Evolutionary conservation across 2,113 vertebrate species (phyloP), one percentile per base, ranked within the genome.

Genomic region (Solea senegalensis): DNA sequence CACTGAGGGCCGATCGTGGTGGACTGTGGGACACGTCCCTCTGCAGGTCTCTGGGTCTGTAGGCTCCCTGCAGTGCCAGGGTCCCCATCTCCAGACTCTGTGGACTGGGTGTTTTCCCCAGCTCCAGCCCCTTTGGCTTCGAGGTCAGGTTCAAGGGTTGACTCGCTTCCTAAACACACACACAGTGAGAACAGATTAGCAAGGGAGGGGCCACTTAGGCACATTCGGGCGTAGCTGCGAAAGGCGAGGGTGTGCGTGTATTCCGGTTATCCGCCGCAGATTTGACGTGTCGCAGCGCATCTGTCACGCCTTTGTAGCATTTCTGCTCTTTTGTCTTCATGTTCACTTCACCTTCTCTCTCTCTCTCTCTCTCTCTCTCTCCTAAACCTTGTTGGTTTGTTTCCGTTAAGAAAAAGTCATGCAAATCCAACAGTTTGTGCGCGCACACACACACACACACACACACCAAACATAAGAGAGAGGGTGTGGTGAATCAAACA

Each of bases 91-190:
- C 97, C 90, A 95, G 72, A 74, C 86, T 91, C 68, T 96, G 95
- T 0, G 95, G 95, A 63, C 94, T 96, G 76, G 94, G 95, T 44
- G 95, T 92, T 74, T 94, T 96, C 61, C 95, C 91, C 65, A 94
- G 85, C 69, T 97, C 96, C 0, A 95, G 49, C 0, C 90, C 92
- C 89, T 97, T 98, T 64, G 95, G 94, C 83, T 98, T 98, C 81
- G 97, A 96, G 0, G 97, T 99, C 88, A 98, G 93, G 92, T 98
- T 99, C 78, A 99, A 90, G 0, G 97, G 97, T 91, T 99, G 97
- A 13, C 94, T 94, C 49, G 94, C 76, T 85, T 98, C 97, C 97
- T 98, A 13, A 85, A 85, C 45, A 88, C 55, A n/a, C n/a, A 83
- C 49, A 83, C 52, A 75, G 27, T 0, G 21, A 82, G 57, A 78